A percentile compares a stretch with the other conserved stretches of the same genome.
phyloP scores from a whole-genome alignment of 30 jellyfish, hydroid and myxozoan genomes.

The Hydractinia echinata region DNA sequence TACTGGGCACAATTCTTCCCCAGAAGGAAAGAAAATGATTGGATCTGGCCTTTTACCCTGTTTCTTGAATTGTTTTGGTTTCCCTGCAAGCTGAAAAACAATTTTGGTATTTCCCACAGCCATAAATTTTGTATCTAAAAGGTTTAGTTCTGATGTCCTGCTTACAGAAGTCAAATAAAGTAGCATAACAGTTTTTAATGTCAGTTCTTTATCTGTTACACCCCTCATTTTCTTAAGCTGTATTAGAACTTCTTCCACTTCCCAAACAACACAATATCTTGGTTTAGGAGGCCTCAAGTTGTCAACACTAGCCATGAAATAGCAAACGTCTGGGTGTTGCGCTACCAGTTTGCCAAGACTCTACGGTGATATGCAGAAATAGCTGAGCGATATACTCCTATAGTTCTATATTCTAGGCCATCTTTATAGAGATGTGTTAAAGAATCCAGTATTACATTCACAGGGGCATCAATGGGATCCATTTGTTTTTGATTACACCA shows the following conservation, averaged over 20 bases:
- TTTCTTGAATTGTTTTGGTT: neutral
- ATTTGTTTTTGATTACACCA: too few species aligned
- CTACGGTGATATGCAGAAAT: neutral
- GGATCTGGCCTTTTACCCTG: neutral
- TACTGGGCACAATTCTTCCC: neutral
- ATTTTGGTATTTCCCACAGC: neutral
- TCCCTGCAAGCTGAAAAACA: neutral
- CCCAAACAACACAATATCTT: neutral
- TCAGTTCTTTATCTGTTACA: neutral
- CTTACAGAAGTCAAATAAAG: neutral
- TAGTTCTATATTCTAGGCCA: too few species aligned
- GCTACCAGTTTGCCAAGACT: neutral
- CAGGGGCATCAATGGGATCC: too few species aligned
- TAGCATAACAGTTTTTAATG: neutral
- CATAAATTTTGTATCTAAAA: neutral
- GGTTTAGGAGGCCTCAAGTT: neutral
- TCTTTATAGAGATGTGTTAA: too few species aligned
- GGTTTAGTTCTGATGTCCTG: neutral
- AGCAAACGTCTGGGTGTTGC: slow-evolving; percentile 6
- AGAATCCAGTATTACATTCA: too few species aligned
- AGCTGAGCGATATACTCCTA: neutral
- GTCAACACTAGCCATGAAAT: slow-evolving; percentile 1
- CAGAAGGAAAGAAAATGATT: neutral
- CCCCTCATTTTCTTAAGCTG: neutral
- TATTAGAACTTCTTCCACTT: neutral